These are phyloP conservation scores for Drosophila ustulata DNA, from an alignment of 2,888 invertebrate species.

Conservation along the genomic window DNA sequence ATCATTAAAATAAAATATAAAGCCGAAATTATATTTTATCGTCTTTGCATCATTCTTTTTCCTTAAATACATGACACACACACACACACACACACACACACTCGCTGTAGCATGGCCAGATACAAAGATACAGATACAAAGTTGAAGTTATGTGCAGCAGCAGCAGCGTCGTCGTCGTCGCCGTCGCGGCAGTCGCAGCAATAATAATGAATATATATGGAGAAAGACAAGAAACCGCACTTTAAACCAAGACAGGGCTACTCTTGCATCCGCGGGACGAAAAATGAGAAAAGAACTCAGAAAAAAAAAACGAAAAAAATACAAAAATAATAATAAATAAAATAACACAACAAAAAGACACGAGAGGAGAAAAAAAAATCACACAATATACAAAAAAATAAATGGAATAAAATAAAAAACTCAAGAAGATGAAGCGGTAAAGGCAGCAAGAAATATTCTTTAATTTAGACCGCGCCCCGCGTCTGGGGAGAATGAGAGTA, in stretches of 20 bases:
- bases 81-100: constrained; percentile 46
- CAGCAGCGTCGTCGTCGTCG: constrained; percentile 18
- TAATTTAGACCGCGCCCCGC: constrained; percentile 75
- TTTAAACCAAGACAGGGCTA: constrained; percentile 74
- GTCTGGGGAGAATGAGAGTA: constrained; percentile 41
- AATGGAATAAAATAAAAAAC: constrained; percentile 47
- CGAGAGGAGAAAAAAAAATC: constrained; percentile 1
- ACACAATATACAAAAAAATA: constrained; percentile 47
- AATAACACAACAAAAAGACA: constrained; percentile 64
- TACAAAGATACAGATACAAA: constrained; percentile 77
- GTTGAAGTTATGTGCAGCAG: constrained; percentile 78
- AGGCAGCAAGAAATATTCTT: constrained; percentile 72
- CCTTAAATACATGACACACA: constrained; percentile 75
- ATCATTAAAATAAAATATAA: constrained; percentile 84
- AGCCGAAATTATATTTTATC: constrained; percentile 84
- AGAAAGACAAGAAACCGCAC: constrained; percentile 80
- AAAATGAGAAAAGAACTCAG: constrained; percentile 10
- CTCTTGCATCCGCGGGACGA: constrained; percentile 29
- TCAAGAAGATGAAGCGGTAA: constrained; percentile 50
- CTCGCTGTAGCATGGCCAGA: constrained; percentile 39
- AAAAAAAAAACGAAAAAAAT: constrained; percentile 8
- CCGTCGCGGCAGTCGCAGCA: constrained; percentile 60
- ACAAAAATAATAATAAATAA: constrained; percentile 71
- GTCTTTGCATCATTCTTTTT: constrained; percentile 81
- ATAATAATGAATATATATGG: constrained; percentile 81